Conservation (phyloP, 2,888 invertebrate genomes). For the Hemicrepidius hirtus region DNA sequence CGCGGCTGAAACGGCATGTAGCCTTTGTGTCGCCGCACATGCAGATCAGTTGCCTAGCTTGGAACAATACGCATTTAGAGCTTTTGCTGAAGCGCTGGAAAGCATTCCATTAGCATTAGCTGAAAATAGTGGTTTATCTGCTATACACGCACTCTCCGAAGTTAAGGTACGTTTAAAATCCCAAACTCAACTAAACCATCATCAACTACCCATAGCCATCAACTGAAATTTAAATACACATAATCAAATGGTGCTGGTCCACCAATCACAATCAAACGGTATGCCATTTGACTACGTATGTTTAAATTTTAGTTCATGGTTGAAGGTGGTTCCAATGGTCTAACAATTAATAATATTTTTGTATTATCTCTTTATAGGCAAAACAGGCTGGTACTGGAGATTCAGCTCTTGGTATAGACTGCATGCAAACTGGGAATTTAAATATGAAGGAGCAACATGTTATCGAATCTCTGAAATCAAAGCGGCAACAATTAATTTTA, state of each 20-base stretch:
- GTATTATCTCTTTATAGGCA: conserved; percentile 73
- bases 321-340: no score
- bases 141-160: conserved; percentile 94
- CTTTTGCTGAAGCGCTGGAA: conserved; percentile 97
- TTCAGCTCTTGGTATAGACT: conserved; percentile 94
- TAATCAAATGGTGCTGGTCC: no score
- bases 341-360: not conserved
- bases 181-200: no score
- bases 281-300: no score
- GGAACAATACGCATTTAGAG: conserved; percentile 97
- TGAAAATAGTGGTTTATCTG: conserved; percentile 95
- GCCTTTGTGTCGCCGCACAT: conserved; percentile 90
- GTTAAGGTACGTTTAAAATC: conserved; percentile 77
- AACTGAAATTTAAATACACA: no score
- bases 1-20: conserved; percentile 96
- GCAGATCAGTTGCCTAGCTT: conserved; percentile 92
- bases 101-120: conserved; percentile 95
- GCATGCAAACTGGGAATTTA: conserved; percentile 85
- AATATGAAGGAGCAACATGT: conserved; percentile 98
- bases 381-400: conserved; percentile 90
- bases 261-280: no score
- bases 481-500: conserved; percentile 96
- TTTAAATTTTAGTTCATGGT: no score
- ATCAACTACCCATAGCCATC: no score
- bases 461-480: conserved; percentile 96